Base-by-base conservation (phyloP, 2,113 vertebrate genomes). In the Strigops habroptila region DNA sequence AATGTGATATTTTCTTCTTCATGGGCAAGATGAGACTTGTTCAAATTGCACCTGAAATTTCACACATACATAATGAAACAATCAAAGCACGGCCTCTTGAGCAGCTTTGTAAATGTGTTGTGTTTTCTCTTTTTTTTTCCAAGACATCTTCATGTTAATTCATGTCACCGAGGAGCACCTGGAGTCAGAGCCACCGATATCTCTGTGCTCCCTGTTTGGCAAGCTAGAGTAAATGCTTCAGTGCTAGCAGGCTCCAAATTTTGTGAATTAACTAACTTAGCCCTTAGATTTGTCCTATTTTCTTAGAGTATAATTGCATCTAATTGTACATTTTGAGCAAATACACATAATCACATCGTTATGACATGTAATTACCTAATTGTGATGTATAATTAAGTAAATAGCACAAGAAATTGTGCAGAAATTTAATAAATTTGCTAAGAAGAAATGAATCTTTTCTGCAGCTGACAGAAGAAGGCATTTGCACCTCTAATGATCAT, bases 291-390 rank as follows among this genome's bases (percentile, higher is more conserved):
- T 71, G 80, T 76, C 57, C 70, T 5, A 18, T 92, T 95, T 93
- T 96, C 91, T 96, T 92, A 35, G 33, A 59, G 28, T 63, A 17
- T 65, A 96, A 97, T 95, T 87, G 59, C 77, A 87, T 92, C 67
- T 95, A 96, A 94, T 96, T 92, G 74, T 85, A 76, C 84, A 77
- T 92, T 95, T 94, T 85, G 70, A 95, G 74, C 49, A 94, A 95
- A 96, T 80, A 95, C 80, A 73, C 74, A 92, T 94, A 94, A 97
- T 97, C 91, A 82, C 88, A 94, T 94, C 57, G 1, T 95, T 94
- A 95, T 91, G 91, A 91, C 81, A 95, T 84, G 53, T 60, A 97
- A 96, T 97, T 97, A 94, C 62, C 84, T 91, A 92, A 91, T 93
- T 96, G 80, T 96, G 77, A 53, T 94, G 59, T 74, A 65, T 62